phyloP scores from a whole-genome alignment of 2,797 vertebrate species.

The Thunnus albacares region DNA sequence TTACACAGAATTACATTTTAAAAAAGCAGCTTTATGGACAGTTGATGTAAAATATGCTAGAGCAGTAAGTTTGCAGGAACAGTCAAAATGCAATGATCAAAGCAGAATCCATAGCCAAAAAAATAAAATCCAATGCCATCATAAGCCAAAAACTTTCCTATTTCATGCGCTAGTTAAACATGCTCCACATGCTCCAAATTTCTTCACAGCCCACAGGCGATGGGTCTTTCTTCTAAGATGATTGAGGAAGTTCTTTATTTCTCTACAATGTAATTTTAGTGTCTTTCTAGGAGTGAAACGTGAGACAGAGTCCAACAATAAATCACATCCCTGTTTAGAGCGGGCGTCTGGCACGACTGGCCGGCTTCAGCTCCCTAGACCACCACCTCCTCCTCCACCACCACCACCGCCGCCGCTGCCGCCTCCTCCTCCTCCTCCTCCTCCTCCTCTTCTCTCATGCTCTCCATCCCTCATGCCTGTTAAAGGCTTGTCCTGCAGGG shows the following conservation, averaged over 20 bases:
- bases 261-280: constrained; percentile 78
- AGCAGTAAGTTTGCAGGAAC: constrained; percentile 15
- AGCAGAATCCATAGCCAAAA: constrained; percentile 26
- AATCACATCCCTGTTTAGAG: constrained; percentile 87
- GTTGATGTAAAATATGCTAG: constrained; percentile 9
- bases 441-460: constrained; percentile 78
- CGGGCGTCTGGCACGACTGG: constrained; percentile 82
- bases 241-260: constrained; percentile 77
- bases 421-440: constrained; percentile 50
- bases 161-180: constrained; percentile 54
- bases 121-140: constrained; percentile 29
- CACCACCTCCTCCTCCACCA: constrained; percentile 62
- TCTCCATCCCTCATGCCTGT: constrained; percentile 87
- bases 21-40: constrained; percentile 29
- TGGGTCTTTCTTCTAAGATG: constrained; percentile 63
- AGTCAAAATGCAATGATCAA: constrained; percentile 21
- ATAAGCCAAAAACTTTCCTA: constrained; percentile 42
- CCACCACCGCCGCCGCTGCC: constrained; percentile 47
- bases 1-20: constrained; percentile 40
- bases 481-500: constrained; percentile 89
- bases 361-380: constrained; percentile 78
- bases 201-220: constrained; percentile 53
- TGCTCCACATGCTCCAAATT: constrained; percentile 54
- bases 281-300: constrained; percentile 76
- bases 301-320: constrained; percentile 80